Evolutionary conservation across 2,113 vertebrate species (phyloP).

Genomic region (Setophaga petechia): DNA sequence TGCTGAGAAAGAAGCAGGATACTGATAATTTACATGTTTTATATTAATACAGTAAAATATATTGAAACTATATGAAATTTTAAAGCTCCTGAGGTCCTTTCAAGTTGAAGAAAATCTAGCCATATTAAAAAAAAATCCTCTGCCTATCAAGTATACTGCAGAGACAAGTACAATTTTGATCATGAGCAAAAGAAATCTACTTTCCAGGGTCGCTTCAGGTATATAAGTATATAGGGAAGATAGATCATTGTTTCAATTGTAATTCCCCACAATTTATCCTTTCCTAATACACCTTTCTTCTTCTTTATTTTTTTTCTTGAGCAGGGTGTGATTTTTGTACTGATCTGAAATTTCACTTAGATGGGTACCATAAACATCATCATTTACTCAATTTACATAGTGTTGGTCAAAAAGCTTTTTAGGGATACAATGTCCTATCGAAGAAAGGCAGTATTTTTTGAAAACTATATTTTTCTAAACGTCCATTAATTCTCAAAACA

Average conservation of each 20-base stretch:
- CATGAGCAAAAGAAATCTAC: not conserved
- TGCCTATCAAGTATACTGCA: not conserved
- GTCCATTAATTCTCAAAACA: not conserved
- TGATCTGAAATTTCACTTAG: not conserved
- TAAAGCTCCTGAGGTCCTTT: not conserved
- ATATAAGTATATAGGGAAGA: not conserved
- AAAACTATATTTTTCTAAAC: not conserved
- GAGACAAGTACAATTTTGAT: not conserved
- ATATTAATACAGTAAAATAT: not conserved
- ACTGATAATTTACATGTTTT: not conserved
- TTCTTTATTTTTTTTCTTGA: not conserved
- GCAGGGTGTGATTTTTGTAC: not conserved
- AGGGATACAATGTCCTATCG: not conserved
- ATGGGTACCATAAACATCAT: not conserved
- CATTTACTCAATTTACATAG: not conserved
- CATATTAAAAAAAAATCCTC: not conserved
- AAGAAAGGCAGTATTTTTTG: not conserved
- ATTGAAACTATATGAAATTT: not conserved
- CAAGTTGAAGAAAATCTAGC: not conserved
- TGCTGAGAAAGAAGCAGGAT: not conserved
- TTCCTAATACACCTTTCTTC: not conserved
- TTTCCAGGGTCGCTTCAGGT: not conserved
- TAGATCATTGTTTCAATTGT: not conserved
- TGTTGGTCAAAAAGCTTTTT: not conserved
- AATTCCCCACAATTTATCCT: not conserved